Base-by-base conservation (phyloP, 2,113 vertebrate genomes). In the Etheostoma cragini region DNA sequence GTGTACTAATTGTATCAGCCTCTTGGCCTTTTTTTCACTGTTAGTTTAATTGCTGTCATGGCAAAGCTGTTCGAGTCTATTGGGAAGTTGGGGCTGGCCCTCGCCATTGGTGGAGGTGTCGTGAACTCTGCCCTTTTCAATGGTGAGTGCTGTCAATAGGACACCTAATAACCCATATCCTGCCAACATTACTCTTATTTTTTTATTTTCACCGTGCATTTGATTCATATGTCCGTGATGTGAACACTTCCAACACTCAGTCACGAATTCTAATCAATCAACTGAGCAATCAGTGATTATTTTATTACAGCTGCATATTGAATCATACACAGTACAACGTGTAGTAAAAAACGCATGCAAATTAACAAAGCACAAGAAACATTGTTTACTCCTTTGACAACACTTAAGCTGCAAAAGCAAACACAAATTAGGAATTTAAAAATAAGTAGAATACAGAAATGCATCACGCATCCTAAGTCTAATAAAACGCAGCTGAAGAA, bases 41-140 rank as follows among this genome's bases (percentile, higher is more conserved):
- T 58, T 53, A 65, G 14, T 56, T 15, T 78, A 82, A 60, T 83
- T 83, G 67, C 85, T 83, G 80, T 82, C 81, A 96, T 96, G 95
- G 96, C 97, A 21, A 97, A 96, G 83, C 90, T 98, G 57, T 97
- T 99, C 75, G 98, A 99, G 81, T 94, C 96, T 4, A 94, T 99
- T 22, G 98, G 98, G 64, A 99, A 99, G 93, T 93, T 99, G 1
- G 98, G 98, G 68, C 90, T 99, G 89, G 97, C 96, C 21, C 72
- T 99, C 73, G 98, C 98, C 0, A 56, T 99, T 0, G 97, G 95
- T 11, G 98, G 98, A 3, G 96, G 98, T 15, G 96, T 98, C 0
- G 96, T 97, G 22, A 99, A 98, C 91, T 99, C 98, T 0, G 98
- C 98, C 4, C 95, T 99, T 0, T 99, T 97, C 88, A 99, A 98